These are phyloP conservation scores for Henricia sp. DNA, from an alignment of 53 echinoderm and acorn worm genomes.

Conservation along the genomic window DNA sequence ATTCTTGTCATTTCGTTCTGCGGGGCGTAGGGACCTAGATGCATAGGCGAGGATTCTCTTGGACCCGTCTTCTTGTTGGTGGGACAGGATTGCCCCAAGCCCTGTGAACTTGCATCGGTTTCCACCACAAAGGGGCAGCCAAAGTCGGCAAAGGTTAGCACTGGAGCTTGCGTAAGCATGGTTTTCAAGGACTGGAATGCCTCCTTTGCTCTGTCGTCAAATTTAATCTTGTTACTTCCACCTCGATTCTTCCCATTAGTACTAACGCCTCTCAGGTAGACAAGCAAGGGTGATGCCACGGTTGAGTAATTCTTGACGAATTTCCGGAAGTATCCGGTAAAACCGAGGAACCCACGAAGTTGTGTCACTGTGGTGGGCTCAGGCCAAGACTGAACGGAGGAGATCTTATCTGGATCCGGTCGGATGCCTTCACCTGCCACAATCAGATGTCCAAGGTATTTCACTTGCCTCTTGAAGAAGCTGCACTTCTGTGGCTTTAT, in stretches of 20 bases:
- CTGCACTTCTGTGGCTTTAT: constrained; percentile 32
- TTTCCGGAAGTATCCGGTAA: constrained; percentile 70
- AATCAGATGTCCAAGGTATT: constrained; percentile 31
- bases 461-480: constrained; percentile 11
- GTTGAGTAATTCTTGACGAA: constrained; percentile 60
- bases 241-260: neutral
- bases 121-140: constrained; percentile 16
- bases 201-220: neutral
- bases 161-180: constrained; percentile 2
- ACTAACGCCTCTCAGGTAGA: neutral
- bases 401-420: constrained; percentile 25
- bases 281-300: constrained; percentile 3
- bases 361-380: constrained; percentile 54
- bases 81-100: constrained; percentile 27
- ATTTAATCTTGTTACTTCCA: neutral
- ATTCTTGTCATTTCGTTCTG: constrained; percentile 38
- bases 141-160: constrained; percentile 32
- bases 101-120: constrained; percentile 49
- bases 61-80: neutral
- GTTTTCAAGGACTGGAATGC: constrained; percentile 5
- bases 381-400: constrained; percentile 44
- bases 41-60: constrained; percentile 49
- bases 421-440: constrained; percentile 23
- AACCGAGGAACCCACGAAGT: constrained; percentile 63
- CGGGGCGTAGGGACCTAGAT: constrained; percentile 32